These are phyloP conservation scores for Hafferia zeledoni DNA, from an alignment of 2,797 vertebrate species.

Conservation along the genomic window DNA sequence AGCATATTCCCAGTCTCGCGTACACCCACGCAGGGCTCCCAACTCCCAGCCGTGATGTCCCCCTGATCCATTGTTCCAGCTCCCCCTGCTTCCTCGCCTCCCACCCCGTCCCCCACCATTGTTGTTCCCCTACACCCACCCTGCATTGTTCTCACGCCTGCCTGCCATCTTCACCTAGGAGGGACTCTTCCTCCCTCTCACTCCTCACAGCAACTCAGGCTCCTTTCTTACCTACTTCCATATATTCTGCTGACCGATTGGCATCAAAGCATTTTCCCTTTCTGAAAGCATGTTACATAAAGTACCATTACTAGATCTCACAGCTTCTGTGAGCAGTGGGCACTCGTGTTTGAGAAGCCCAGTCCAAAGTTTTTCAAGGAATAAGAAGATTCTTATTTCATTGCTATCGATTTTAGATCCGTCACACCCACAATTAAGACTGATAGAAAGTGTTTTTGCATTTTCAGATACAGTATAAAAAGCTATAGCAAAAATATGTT, in stretches of 20 bases:
- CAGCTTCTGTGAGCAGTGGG: background rate
- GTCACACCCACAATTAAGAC: background rate
- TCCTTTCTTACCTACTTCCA: slow-evolving; percentile 9
- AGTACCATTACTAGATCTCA: background rate
- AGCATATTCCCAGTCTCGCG: slow-evolving; percentile 59
- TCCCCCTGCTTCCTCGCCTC: slow-evolving; percentile 16
- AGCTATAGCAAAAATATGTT: background rate
- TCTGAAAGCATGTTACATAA: background rate
- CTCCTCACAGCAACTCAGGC: background rate
- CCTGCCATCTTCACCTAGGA: slow-evolving; percentile 23
- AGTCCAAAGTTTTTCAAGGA: background rate
- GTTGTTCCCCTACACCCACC: slow-evolving; percentile 59
- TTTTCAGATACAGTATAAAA: background rate
- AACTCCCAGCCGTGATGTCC: slow-evolving; percentile 52
- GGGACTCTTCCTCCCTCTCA: slow-evolving; percentile 35
- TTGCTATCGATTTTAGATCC: background rate
- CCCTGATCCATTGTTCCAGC: slow-evolving; percentile 59
- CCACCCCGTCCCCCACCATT: background rate
- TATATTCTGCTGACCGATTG: background rate
- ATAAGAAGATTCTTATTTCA: background rate
- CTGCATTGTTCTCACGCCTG: slow-evolving; percentile 56
- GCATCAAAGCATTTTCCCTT: background rate
- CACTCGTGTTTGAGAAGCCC: background rate
- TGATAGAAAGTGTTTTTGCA: background rate
- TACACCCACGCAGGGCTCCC: slow-evolving; percentile 65